Base-by-base conservation (phyloP, 2,888 invertebrate genomes). In the Philereme transversata region DNA sequence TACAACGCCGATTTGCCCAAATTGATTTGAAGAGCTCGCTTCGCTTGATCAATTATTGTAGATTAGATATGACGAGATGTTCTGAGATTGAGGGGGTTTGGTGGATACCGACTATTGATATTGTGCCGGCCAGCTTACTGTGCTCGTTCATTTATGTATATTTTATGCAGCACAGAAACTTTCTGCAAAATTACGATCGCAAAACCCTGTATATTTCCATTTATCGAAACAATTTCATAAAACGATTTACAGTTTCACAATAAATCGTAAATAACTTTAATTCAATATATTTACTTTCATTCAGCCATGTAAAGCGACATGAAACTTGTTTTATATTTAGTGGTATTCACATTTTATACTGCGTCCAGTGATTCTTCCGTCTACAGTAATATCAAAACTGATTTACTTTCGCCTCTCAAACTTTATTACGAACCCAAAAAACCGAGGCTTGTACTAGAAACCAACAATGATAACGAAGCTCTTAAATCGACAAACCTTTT, bases 331-430 rank as follows among this genome's bases (percentile, higher is more conserved):
- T 62, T 65, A 33, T 61, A 60, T 44, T 22, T 66, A 56, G 50
- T 55, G 41, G 22, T 61, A 49, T 40, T 65, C 59, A 64, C 63
- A 54, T 70, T 55, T 57, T 67, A 61, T 54, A 59, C 69, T 7
- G 51, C 65, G 22, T 41, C 60, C 5, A 65, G 71, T 6, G 56
- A 74, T 22, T 74, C 76, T 4, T 74, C 73, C 4, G 51, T 76
- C 7, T 73, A 73, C 40, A 36, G 59, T 3, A 64, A 74, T 10
- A 38, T 74, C 4, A 73, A 71, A 47, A 53, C 70, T 3, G 72
- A 76, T 45, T 49, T 59, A 9, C 50, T 59, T 4, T 64, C 70
- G 4, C 59, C 72, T 0, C 34, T 77, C 7, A 43, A 64, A 50
- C 58, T 54, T 36, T 48, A 60, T 4, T 43, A 50, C 43, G 36